These are phyloP conservation scores for Cairina moschata DNA, from an alignment of 2,113 vertebrate species.

Conservation along the genomic window DNA sequence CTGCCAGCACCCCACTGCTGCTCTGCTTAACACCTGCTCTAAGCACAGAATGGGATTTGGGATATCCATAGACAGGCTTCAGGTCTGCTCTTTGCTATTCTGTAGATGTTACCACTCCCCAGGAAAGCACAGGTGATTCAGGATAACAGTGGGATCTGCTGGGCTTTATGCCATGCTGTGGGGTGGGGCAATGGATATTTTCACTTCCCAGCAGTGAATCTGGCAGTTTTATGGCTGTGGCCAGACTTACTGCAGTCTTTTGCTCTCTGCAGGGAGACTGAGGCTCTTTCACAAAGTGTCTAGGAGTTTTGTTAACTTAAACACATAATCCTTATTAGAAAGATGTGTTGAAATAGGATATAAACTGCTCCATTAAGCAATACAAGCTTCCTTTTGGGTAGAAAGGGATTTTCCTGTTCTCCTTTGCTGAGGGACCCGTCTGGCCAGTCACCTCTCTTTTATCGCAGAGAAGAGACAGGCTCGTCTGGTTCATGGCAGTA, in stretches of 20 bases:
- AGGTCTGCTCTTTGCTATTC: not conserved
- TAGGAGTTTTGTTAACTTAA: not conserved
- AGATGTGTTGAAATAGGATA: not conserved
- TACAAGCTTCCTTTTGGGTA: not conserved
- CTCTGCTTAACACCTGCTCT: not conserved
- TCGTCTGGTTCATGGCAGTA: accelerated
- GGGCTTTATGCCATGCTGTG: not conserved
- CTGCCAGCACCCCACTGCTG: not conserved
- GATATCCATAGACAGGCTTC: accelerated
- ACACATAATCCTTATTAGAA: not conserved
- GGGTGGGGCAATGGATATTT: not conserved
- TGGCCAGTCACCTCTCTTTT: not conserved
- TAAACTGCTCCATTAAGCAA: not conserved
- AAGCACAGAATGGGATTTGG: too few relatives aligned
- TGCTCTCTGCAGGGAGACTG: not conserved
- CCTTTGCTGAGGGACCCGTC: not conserved
- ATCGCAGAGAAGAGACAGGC: not conserved
- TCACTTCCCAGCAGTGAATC: accelerated
- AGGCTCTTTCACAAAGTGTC: not conserved
- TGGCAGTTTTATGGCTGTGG: not conserved
- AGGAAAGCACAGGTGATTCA: not conserved
- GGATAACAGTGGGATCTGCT: accelerated
- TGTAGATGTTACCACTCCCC: not conserved
- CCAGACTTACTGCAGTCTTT: accelerated
- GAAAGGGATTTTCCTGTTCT: not conserved